Base-by-base conservation (phyloP, 1,140 invertebrate genomes). In the Pseudoatta argentina region DNA sequence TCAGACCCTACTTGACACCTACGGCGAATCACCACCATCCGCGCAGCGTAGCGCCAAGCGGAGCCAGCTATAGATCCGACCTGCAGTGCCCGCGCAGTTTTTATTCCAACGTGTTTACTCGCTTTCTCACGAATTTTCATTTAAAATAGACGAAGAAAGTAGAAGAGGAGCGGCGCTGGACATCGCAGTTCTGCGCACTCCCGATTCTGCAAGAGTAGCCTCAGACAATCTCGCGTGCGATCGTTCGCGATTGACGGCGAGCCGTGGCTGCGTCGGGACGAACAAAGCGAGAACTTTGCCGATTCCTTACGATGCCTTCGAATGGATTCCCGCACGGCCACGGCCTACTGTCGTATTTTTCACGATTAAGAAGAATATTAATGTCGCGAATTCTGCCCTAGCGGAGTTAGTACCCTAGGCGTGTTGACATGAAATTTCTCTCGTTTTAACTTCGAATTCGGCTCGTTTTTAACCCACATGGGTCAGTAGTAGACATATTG, bases 71-170 rank as follows among this genome's bases (percentile, higher is more conserved):
- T 87, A 92, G 92, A 83, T 92, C 91, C 79, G 93, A 94, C 18
- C 86, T 94, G 24, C 77, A 81, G 64, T 93, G 89, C 76, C 93
- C 93, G 64, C 92, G 92, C 73, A 92, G 91, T 88, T 94, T 94
- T 88, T 94, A 94, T 76, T 94, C 93, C 30, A 94, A 94, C 88
- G 90, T 95, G 61, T 95, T 94, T 85, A 94, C 94, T 67, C 93
- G 93, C 82, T 95, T 95, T 89, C 92, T 95, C 89, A 93, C 92
- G 6, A 95, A 95, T 90, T 94, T 94, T 89, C 93, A 95, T 91
- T 93, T 94, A 44, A 95, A 95, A 39, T 94, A 93, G 91, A 78
- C 21, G n/a, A 21, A 57, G n/a, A 18, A 21, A 57, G n/a, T n/a
- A 24, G 21, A 69, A n/a, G 21, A 51, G 34, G n/a, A 69, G 18